Base-by-base conservation (phyloP, 2,113 vertebrate genomes). In the Strix aluco region DNA sequence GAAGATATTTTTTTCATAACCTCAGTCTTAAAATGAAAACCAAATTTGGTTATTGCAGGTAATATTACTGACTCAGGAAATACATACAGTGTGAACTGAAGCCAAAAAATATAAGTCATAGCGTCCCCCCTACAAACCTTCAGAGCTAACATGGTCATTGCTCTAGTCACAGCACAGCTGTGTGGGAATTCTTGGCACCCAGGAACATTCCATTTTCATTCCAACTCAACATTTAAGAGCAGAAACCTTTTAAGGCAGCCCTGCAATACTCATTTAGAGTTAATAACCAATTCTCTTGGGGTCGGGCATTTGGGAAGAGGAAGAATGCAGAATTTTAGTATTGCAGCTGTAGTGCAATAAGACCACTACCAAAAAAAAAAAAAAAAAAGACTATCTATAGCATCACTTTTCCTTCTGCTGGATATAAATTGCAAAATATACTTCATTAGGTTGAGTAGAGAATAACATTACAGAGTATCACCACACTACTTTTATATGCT, bases 111-210 rank as follows among this genome's bases (percentile, higher is more conserved):
- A 10, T 22, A 81, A 91, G 59, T 16, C 71, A 8, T 3, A 77
- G 30, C 11, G 5, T 34, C 51, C 6, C 51, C 19, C 10, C 27
- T 42, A 23, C 11, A 80, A 90, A 80, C 42, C 32, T 74, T 61
- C 63, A 81, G 63, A 66, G n/a, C n/a, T 47, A 38, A 38, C 63
- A 38, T 58, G 25, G 46, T 92, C 63, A 9, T 63, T 82, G 86
- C 70, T 79, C 30, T 6, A 47, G 57, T 74, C 18, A 19, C 18
- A 80, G 85, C 54, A 65, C 93, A 93, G 79, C 79, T 94, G 82
- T 42, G 67, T 77, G 88, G 85, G 75, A 96, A 86, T 94, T 92
- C 82, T 26, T 92, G 79, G 81, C 84, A 94, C 29, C 17, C 55
- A 57, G 70, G 36, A 92, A 40, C 84, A 54, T 69, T 94, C 65